Evolutionary conservation across 2,113 vertebrate genomes (phyloP), one percentile per base, ranked within the genome.

Genomic region (Corythornis vintsioides): DNA sequence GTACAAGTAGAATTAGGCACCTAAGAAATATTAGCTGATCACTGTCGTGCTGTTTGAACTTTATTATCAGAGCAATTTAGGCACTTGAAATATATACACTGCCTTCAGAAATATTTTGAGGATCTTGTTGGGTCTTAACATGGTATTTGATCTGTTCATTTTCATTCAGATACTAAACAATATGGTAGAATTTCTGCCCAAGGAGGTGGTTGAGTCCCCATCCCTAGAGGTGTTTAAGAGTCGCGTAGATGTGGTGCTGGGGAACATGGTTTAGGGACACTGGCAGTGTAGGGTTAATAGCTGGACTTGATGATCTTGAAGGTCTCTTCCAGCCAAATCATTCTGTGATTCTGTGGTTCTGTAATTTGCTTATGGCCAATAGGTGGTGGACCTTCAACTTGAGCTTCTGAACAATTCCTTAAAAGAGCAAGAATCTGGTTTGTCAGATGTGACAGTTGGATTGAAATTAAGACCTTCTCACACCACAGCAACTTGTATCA

Each of bases 131-230:
- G 81, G 6, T 56, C 48, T 72, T 64, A 87, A 31, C 5, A 43
- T 10, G 28, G 3, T 38, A 29, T 57, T 85, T 73, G 65, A 72
- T 47, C 25, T 40, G 31, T 31, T 67, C 3, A 8, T 50, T 82
- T 43, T 40, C n/a, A 10, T 78, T 2, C 10, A 64, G 0, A 3
- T 17, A 26, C n/a, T 47, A n/a, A 80, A 66, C 0, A 15, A 6
- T 35, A 42, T 21, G 33, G 6, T 6, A 4, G 8, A 35, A 35
- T 35, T 35, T 35, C 35, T 35, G 35, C 35, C 35, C 35, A 35
- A 8, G 35, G 35, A 35, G 35, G 35, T 35, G 35, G 35, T 35
- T 35, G 35, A 35, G 35, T 35, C 35, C 35, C 35, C 35, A 35
- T 35, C 35, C 35, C 8, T 35, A 35, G 35, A 35, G 35, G 35